A percentile compares a stretch with the other conserved stretches of the same genome.
These are phyloP conservation scores for Pseudotriccus pelzelni DNA, from an alignment of 2,797 vertebrate species.

Conservation along the genomic window DNA sequence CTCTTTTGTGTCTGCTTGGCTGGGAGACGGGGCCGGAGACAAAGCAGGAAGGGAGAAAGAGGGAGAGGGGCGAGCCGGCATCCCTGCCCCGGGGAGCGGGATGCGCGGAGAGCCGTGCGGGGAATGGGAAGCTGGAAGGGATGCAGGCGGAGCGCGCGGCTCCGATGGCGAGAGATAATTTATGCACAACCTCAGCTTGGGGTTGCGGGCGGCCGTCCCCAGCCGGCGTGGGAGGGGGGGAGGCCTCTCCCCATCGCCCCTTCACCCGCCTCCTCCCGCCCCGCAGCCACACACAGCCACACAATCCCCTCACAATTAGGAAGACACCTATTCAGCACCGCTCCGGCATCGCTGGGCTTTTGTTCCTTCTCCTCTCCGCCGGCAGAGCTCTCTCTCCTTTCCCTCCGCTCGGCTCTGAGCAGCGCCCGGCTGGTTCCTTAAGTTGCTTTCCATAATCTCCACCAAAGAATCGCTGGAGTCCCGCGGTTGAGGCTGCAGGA, in stretches of 20 bases:
- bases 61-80: background rate
- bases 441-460: conserved; percentile 37
- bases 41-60: conserved; percentile 1
- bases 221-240: conserved; percentile 29
- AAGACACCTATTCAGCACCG: conserved; percentile 72
- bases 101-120: background rate
- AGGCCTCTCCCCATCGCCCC: conserved; percentile 59
- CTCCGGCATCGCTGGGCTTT: conserved; percentile 70
- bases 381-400: conserved; percentile 43
- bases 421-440: background rate
- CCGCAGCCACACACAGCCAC: conserved; percentile 54
- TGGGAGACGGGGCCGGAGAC: conserved; percentile 23
- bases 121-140: conserved; percentile 45
- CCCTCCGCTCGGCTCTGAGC: conserved; percentile 7
- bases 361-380: conserved; percentile 65
- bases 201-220: conserved; percentile 66
- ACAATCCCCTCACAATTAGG: conserved; percentile 66
- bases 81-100: background rate
- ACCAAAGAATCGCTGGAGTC: conserved; percentile 36
- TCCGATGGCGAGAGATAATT: conserved; percentile 65
- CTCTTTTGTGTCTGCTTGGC: conserved; percentile 54
- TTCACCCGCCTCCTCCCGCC: conserved; percentile 62
- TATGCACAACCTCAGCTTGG: conserved; percentile 73
- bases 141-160: conserved; percentile 35
- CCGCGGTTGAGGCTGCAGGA: background rate